phyloP scores from a whole-genome alignment of 2,797 vertebrate genomes.

The Coluber constrictor region DNA sequence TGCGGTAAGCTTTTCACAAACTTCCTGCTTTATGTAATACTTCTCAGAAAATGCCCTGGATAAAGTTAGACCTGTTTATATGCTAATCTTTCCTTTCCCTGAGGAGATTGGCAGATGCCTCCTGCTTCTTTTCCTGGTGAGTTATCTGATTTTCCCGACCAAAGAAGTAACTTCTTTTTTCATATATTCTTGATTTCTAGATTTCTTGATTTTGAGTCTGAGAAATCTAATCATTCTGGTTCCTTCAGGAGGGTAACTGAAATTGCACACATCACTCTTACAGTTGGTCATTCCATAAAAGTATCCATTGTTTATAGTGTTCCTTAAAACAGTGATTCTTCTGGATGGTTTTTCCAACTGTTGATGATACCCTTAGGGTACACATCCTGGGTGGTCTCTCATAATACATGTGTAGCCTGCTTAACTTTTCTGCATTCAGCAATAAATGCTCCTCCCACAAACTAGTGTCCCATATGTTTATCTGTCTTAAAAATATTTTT shows the following conservation, averaged over 20 bases:
- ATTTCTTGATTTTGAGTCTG: background rate
- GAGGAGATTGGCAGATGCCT: constrained; percentile 5
- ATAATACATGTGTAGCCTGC: background rate
- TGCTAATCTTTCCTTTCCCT: constrained; percentile 18
- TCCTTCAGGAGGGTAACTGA: background rate
- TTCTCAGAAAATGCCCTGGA: constrained; percentile 31
- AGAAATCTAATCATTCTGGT: background rate
- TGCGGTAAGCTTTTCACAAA: constrained; percentile 4
- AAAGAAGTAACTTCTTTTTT: background rate
- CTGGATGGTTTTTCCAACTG: background rate
- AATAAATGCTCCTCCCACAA: background rate
- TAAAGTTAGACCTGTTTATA: constrained; percentile 25
- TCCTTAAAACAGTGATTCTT: background rate
- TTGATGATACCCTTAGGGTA: background rate
- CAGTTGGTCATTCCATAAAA: background rate
- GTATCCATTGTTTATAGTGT: constrained; percentile 6
- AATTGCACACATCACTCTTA: background rate
- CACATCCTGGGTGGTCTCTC: background rate
- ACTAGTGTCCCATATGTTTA: background rate
- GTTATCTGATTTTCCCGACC: constrained; percentile 7
- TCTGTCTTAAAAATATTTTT: background rate
- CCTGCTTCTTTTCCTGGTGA: background rate
- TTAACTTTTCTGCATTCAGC: background rate
- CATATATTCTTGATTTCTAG: background rate
- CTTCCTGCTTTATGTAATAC: constrained; percentile 28